Evolutionary conservation across 1,140 invertebrate species (phyloP), one percentile per base, ranked within the genome.

Genomic region (Danaus melanippus): DNA sequence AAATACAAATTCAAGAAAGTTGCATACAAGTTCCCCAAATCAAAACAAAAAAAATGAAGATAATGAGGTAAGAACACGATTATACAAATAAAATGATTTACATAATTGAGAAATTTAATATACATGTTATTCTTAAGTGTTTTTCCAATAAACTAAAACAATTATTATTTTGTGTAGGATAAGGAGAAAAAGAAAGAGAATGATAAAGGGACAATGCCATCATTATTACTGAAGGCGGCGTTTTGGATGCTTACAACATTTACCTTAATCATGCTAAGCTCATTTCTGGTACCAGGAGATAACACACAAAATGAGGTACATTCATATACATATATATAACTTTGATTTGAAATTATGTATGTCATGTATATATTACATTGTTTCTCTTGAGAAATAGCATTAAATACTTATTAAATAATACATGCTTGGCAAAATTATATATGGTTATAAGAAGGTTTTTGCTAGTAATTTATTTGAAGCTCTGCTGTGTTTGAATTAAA

Each of bases 231-330:
- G 8, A 95, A 95, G 76, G 92, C 91, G 4, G 89, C 91, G 10
- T 86, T 94, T 40, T 94, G 93, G 93, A 90, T 94, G 87, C 80
- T 93, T 9, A 91, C 91, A 12, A 92, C 92, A 40, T 94, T 92
- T 68, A 90, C 93, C 78, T 84, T 93, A 44, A 90, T 94, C 41
- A 89, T 92, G 41, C 84, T 93, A 42, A 88, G 93, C 51, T 92
- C 92, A 8, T 71, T 92, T 9, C 66, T 94, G 17, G 92, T 94
- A 57, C 92, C 93, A 1, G 90, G 89, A 21, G 92, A 90, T 46
- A 92, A 91, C 40, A 71, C 73, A 73, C 90, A 93, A 63, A 92
- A 92, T 65, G 93, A 95, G 87, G 91, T 93, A 74, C 42, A 10
- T 52, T 12, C 21, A 32, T 32, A 32, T 32, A 21, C 5, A 21